These are phyloP conservation scores for Hemitrygon akajei DNA, from an alignment of 2,797 vertebrate species.

Conservation along the genomic window DNA sequence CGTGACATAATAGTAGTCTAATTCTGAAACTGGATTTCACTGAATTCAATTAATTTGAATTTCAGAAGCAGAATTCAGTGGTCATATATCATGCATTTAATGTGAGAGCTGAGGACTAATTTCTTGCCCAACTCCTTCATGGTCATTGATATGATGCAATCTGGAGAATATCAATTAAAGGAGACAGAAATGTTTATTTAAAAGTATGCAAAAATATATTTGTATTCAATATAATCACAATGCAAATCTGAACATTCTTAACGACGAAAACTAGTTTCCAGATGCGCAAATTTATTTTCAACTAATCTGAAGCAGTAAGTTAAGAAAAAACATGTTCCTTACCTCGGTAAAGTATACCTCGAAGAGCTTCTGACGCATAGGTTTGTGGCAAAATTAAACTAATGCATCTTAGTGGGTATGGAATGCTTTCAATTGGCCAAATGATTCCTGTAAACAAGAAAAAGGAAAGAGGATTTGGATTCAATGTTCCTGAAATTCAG, in stretches of 20 bases:
- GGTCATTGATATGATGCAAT: no score
- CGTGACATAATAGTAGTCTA: no score
- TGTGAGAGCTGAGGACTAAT: no score
- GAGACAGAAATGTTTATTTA: no score
- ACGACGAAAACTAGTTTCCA: neutral
- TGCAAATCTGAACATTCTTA: neutral
- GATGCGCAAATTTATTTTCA: neutral
- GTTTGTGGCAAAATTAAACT: slow-evolving; percentile 68
- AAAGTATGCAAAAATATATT: no score
- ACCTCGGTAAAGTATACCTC: slow-evolving; percentile 72
- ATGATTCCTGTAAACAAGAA: slow-evolving; percentile 57
- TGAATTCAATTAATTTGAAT: no score
- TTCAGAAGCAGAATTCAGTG: no score
- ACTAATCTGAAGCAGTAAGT: slow-evolving; percentile 11
- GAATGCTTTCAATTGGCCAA: slow-evolving; percentile 71
- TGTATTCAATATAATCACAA: no score
- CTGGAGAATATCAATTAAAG: no score
- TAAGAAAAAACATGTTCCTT: slow-evolving; percentile 40
- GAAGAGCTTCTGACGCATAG: slow-evolving; percentile 64
- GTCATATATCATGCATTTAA: no score
- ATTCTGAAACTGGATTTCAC: no score
- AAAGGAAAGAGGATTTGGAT: neutral
- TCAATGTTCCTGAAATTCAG: neutral
- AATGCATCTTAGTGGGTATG: slow-evolving; percentile 64
- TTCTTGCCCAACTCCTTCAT: no score